A percentile compares a stretch with the other conserved stretches of the same genome.
These are phyloP conservation scores for Holothuria leucospilota DNA, from an alignment of 53 echinoderm and acorn worm species.

Conservation along the genomic window DNA sequence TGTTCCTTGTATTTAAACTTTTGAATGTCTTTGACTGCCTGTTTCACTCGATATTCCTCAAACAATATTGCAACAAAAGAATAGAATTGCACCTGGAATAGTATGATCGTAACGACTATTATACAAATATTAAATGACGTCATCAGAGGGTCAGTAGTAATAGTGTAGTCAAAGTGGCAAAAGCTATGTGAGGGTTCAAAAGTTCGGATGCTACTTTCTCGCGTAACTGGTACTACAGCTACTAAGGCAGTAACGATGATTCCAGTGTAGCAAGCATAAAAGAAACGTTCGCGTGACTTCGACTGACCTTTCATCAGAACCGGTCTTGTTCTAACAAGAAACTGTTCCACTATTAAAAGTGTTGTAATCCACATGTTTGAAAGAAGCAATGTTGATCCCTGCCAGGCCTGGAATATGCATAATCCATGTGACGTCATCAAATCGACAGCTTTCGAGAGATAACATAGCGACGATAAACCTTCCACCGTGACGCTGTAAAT, in stretches of 20 bases:
- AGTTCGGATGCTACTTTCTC: constrained; percentile 28
- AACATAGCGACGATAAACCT: constrained; percentile 5
- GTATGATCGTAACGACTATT: constrained; percentile 10
- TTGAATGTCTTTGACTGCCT: neutral
- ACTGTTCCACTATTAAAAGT: neutral
- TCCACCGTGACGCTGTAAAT: neutral
- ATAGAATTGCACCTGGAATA: constrained; percentile 53
- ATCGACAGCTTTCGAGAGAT: neutral
- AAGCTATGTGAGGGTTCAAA: constrained; percentile 51
- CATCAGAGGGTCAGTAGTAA: constrained; percentile 9
- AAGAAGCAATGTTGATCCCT: neutral
- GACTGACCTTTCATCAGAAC: neutral
- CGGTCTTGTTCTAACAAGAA: neutral
- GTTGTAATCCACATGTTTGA: constrained; percentile 13
- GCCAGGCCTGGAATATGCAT: constrained; percentile 29
- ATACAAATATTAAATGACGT: constrained; percentile 34
- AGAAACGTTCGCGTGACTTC: neutral
- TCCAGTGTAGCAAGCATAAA: constrained; percentile 33
- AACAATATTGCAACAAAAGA: constrained; percentile 39
- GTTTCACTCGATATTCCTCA: neutral
- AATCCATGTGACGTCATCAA: constrained; percentile 10
- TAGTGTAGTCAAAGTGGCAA: constrained; percentile 55
- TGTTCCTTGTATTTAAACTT: constrained; percentile 7
- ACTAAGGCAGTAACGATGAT: neutral
- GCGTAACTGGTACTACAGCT: constrained; percentile 7